These are phyloP conservation scores for Catocala nupta DNA, from an alignment of 2,888 invertebrate species.

Conservation along the genomic window DNA sequence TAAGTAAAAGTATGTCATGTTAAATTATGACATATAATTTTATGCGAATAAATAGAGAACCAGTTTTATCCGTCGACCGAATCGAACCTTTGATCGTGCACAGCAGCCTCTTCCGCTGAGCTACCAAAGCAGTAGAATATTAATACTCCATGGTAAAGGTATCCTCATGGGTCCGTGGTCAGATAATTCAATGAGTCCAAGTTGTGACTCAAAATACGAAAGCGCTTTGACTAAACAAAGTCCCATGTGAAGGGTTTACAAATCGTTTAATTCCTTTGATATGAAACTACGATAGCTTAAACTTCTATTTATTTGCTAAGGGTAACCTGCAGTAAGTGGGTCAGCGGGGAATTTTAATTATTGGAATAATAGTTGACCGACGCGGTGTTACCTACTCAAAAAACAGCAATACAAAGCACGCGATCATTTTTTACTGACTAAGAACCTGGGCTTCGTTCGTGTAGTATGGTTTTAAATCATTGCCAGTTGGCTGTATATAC, in stretches of 20 bases:
- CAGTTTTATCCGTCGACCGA: too few species aligned
- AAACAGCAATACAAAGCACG: neutral
- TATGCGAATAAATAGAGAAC: too few species aligned
- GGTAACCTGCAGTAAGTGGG: neutral
- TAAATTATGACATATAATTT: too few species aligned
- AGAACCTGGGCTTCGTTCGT: too few species aligned
- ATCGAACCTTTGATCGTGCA: too few species aligned
- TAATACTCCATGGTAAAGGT: neutral
- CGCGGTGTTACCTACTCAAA: neutral
- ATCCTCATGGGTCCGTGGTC: neutral
- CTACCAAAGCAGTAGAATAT: too few species aligned
- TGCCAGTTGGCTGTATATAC: too few species aligned
- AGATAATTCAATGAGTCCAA: neutral
- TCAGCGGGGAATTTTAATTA: neutral
- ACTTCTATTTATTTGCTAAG: conserved; percentile 1
- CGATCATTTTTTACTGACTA: too few species aligned
- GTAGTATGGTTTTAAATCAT: too few species aligned
- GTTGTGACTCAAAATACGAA: neutral
- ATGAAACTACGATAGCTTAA: conserved; percentile 14
- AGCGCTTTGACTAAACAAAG: conserved; percentile 5
- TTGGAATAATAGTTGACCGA: too few species aligned
- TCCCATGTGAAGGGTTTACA: conserved; percentile 2
- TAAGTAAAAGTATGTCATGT: too few species aligned
- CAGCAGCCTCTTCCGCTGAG: too few species aligned
- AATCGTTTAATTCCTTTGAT: conserved; percentile 13